A percentile compares a stretch with the other conserved stretches of the same genome.
phyloP scores from a whole-genome alignment of 2,113 vertebrate species.

The human (Homo sapiens) region DNA sequence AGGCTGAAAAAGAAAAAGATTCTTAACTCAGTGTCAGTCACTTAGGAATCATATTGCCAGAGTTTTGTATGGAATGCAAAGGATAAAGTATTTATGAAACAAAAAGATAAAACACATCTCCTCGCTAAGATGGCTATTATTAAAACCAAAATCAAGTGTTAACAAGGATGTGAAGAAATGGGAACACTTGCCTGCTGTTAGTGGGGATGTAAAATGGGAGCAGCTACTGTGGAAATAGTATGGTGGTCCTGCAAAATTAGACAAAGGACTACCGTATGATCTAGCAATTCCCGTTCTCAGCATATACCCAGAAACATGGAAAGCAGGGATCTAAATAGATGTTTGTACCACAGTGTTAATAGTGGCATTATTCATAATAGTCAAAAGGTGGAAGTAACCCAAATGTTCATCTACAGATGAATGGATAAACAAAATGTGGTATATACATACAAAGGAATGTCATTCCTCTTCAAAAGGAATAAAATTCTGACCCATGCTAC shows the following conservation, averaged over 20 bases:
- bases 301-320: not conserved
- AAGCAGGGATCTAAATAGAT: not conserved
- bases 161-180: not conserved
- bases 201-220: not conserved
- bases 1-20: slow-evolving; percentile 46
- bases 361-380: not conserved
- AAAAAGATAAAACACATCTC: not conserved
- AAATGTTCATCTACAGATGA: not conserved
- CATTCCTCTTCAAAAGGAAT: not conserved
- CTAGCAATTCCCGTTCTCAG: not conserved
- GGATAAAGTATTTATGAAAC: not conserved
- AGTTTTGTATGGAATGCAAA: slow-evolving; percentile 28
- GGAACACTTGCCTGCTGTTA: not conserved
- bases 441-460: not conserved
- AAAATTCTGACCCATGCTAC: not conserved
- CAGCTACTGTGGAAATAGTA: not conserved
- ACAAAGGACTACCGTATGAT: not conserved
- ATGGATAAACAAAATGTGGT: not conserved
- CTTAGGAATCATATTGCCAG: slow-evolving; percentile 45
- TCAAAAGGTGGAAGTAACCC: not conserved
- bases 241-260: not conserved
- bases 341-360: not conserved
- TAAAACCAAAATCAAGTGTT: not conserved
- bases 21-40: not conserved
- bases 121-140: not conserved